Base-by-base conservation (phyloP, 2,888 invertebrate genomes). In the Himalopsyche tibetana region DNA sequence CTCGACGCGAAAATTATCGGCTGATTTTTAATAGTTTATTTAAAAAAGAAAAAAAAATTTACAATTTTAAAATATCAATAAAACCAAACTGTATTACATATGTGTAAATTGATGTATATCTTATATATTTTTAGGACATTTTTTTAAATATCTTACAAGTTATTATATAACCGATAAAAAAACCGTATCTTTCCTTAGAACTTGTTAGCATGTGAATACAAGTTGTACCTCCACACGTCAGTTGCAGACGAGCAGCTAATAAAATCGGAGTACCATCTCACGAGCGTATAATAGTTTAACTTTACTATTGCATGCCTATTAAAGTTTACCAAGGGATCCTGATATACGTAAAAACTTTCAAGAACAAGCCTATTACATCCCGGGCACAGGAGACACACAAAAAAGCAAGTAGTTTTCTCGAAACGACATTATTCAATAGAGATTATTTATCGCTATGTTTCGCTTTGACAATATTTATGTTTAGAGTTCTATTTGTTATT, bases 321-420 rank as follows among this genome's bases (percentile, higher is more conserved):
- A 84, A 84, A 82, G 86, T 82, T 74, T 81, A 69, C 83, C 56
- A 79, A 63, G 80, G 45, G 40, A 42, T 85, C 51, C 85, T 85
- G 69, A 84, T 83, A 84, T 85, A 85, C 85, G 85, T 56, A 80
- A 82, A 85, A 86, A 88, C 80, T 88, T 88, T 86, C 55, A 55
- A 83, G 63, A 85, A 86, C 88, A 83, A 80, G 88, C 85, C 88
- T 85, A 87, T 82, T 74, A 82, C 63, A 83, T 87, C 80, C 63
- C 17, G 19, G 82, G 69, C 40, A 55, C 81, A 42, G 19, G 84
- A 84, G 74, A 85, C 56, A 82, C 82, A 85, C 63, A 85, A 81
- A 28, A 51, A 19, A 63, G 63, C 63, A 51, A 51, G 51, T 51
- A 51, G 15, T 51, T 1, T 51, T 51, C 15, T 51, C 51, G 15